phyloP scores from a whole-genome alignment of 1,140 invertebrate species.

The Lordiphosa stackelbergi region DNA sequence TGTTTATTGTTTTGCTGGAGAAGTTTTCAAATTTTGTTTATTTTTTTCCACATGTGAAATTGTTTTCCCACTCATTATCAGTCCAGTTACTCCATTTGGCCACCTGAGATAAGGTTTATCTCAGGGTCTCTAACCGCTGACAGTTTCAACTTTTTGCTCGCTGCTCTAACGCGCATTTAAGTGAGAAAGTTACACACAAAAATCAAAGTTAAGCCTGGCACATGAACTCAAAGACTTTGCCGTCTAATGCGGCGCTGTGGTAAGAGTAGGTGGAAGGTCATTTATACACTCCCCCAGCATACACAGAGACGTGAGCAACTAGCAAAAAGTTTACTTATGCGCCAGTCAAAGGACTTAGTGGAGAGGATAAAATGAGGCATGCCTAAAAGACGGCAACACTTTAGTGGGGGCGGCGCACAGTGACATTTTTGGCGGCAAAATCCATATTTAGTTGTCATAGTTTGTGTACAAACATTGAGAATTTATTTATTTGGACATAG shows the following conservation, averaged over 20 bases:
- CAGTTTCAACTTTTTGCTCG: constrained; percentile 39
- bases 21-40: constrained; percentile 28
- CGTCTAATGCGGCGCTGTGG: constrained; percentile 4
- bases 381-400: constrained; percentile 4
- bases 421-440: background rate
- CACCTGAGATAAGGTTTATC: no score
- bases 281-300: constrained; percentile 20
- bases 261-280: background rate
- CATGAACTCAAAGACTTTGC: constrained; percentile 36
- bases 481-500: no score
- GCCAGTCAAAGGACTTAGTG: constrained; percentile 26
- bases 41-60: constrained; percentile 8
- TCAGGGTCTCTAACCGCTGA: background rate
- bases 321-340: constrained; percentile 27
- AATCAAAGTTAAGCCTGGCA: constrained; percentile 43
- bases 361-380: constrained; percentile 17
- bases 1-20: constrained; percentile 27
- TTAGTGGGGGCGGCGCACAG: no score
- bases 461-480: no score
- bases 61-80: background rate
- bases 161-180: constrained; percentile 62
- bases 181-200: constrained; percentile 58
- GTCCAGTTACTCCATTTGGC: background rate
- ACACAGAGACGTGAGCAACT: constrained; percentile 6
- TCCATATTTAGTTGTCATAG: no score